Evolutionary conservation across 2,888 invertebrate species (phyloP), one percentile per base, ranked within the genome.

Genomic region (Ectemnius cavifrons): DNA sequence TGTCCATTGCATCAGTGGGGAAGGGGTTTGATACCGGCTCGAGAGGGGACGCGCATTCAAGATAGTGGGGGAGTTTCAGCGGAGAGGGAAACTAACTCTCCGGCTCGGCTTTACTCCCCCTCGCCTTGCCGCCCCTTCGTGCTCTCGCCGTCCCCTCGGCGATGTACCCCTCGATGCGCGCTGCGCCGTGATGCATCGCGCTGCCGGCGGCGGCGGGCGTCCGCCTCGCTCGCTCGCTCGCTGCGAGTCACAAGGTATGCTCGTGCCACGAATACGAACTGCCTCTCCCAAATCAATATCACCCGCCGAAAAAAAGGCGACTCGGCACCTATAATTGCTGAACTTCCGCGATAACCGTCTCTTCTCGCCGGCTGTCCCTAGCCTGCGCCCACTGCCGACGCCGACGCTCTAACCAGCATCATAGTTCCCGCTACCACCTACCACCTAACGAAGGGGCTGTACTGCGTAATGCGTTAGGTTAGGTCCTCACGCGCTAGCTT

Each of bases 221-320:
- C 37, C 37, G 37, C 37, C 37, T 37, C 37, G 37, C 37, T 37
- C 37, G 37, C 37, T 37, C 37, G 37, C 37, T 37, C 80, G 83
- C 84, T 77, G 72, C 87, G 86, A 89, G 87, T 87, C 88, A 85
- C 89, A 86, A 88, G 89, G 88, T 87, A 88, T 84, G 85, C 87
- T 88, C 87, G 89, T 88, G 89, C 89, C 88, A 86, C 86, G 88
- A 88, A 86, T 88, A 87, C 88, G 87, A 87, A 87, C 88, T 86
- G 89, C 89, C 90, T 83, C 83, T 88, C 89, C 91, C 91, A 88
- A 91, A 90, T 91, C 91, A 90, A 91, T 90, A 91, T 90, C 88
- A 89, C 89, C 90, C 90, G 89, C 88, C 88, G 89, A 89, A 90
- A 91, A 86, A 89, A 89, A 86, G 69, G 68, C 80, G 82, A 80